Evolutionary conservation across 2,888 invertebrate genomes (phyloP), one percentile per base, ranked within the genome.

Genomic region (Theodoxus fluviatilis): DNA sequence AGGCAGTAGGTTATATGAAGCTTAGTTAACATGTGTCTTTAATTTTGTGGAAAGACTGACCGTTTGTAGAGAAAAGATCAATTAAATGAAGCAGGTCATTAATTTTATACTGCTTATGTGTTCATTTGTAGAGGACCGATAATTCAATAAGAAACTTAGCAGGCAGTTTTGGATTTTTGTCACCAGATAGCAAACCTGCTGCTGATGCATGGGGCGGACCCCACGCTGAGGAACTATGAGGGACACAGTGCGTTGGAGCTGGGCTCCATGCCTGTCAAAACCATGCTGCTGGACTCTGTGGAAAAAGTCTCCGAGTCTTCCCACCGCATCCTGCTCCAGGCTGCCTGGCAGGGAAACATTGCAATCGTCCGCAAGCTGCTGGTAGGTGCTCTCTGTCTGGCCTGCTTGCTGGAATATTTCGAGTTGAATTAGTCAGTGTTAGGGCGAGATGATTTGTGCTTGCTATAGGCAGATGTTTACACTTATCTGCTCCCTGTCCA

Each of bases 271-370:
- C 75, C 79, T 52, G 81, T 85, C 15, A 79, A 80, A 43, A 80
- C 80, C 15, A 73, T 83, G 18, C 75, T 86, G 38, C 76, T 86
- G 59, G 84, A 84, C 67, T 81, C 83, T 15, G 83, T 82, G 22
- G 82, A 82, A 43, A 77, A 76, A 59, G 74, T 74, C 6, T 78
- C 76, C 3, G 83, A 82, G 40, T 77, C 83, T 3, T 78, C 79
- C 6, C 83, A 85, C 69, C 77, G 80, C n/a, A 75, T 83, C 2
- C 76, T 86, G 6, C 78, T 85, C 22, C 86, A 86, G 72, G 85
- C 85, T 1, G 82, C 85, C 12, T 86, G 86, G 86, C 84, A 85
- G 73, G 85, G 85, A n/a, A 83, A 85, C 67, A 69, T 81, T 43
- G 77, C 76, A 52, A 77, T 84, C 15, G 80, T 86, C 61, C 74